Base-by-base conservation (phyloP, 2,113 vertebrate species). In the Eonycteris spelaea region DNA sequence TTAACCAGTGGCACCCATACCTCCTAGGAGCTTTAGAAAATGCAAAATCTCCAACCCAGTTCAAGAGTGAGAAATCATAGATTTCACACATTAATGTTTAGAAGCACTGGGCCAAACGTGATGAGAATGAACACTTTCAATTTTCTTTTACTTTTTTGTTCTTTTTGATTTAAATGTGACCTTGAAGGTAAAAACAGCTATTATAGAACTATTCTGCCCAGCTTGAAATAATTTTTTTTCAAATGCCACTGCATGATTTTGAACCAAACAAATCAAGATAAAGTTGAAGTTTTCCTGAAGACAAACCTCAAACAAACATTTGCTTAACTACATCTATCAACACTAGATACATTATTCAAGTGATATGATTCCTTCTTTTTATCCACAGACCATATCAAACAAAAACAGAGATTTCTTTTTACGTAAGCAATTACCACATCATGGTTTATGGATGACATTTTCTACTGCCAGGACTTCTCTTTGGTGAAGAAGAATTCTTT, bases 181-280 rank as follows among this genome's bases (percentile, higher is more conserved):
- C 19, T 79, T 70, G 5, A 5, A 22, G 19, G 22, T 61, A 45
- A 74, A 92, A 93, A 86, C n/a, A 94, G 67, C 22, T 38, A 48
- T 82, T 63, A 21, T 10, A 86, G 70, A 26, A 55, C 26, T 79
- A 75, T 89, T 90, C 67, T 92, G 22, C 24, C 14, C 40, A 96
- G 71, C 28, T 43, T 70, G 26, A 80, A 68, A 78, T 12, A 3
- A 59, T 78, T 38, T 61, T 55, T 73, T 14, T 96, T 61, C 6
- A 80, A 95, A 40, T 93, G 61, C 6, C 4, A 6, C 43, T 87
- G 1, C 30, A 45, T 80, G 15, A 61, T 65, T 94, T 95, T 43
- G 91, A 61, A 61, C 14, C 68, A 91, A 93, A 94, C 12, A 95
- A 95, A 75, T 75, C 43, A 94, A 92, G n/a, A 93, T 30, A 30